Evolutionary conservation across 2,797 vertebrate genomes (phyloP), one percentile per base, ranked within the genome.

Genomic region (Percopsis omiscomaycus): DNA sequence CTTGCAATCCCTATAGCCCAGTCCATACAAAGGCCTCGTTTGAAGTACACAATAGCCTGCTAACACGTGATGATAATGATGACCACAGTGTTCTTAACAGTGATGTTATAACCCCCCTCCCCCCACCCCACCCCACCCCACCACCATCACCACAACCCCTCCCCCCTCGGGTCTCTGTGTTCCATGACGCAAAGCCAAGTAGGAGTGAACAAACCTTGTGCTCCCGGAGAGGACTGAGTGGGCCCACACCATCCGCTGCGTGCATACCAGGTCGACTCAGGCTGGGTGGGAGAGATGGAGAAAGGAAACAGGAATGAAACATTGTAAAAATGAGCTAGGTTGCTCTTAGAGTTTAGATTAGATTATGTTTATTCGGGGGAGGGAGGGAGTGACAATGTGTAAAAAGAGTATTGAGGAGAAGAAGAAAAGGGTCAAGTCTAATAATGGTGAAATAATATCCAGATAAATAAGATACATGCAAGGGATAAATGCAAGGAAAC

Each of bases 111-210:
- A 89, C 90, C 89, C 79, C 29, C 29, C 29, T 15, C 28, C 51
- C 30, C 16, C 55, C 42, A 42, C 10, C 32, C 14, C n/a, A n/a
- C 37, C 49, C 56, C 82, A 68, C 64, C 79, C 80, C 83, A 73
- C 81, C 59, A 86, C 77, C 46, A 48, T 78, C 83, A 73, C 81
- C 59, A 86, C 77, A 37, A 48, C 14, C 55, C 61, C 57, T n/a
- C 10, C 54, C 56, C 59, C 68, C 55, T 16, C 64, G 42, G 61
- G 56, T 87, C 79, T 86, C 82, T 79, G 72, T 90, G 88, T 92
- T 93, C 91, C 90, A 88, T 93, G 92, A 93, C 91, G 92, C 91
- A 92, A 87, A 87, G 77, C 81, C 84, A 89, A 92, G 91, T 92
- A 89, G 90, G 91, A 91, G 91, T 89, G 88, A 89, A 89, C 84